Percentiles rank a stretch among this genome's conserved stretches.
Conservation (phyloP, 2,113 vertebrate genomes). For the Malurus elegans region DNA sequence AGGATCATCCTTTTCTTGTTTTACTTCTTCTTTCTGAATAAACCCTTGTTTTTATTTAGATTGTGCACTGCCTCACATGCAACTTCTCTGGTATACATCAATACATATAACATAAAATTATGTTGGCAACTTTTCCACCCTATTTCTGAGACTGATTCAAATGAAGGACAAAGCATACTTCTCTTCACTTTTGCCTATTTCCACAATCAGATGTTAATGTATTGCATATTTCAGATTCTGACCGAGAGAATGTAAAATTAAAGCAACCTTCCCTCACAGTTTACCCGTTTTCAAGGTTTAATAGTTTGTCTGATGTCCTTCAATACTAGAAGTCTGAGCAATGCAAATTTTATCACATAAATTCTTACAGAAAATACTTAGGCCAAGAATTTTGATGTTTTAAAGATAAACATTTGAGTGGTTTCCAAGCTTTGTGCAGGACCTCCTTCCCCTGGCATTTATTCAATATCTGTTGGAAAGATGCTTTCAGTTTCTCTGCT, state of each 20-base stretch:
- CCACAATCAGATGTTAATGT: background rate
- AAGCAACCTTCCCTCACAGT: background rate
- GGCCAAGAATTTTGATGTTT: background rate
- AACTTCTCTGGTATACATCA: background rate
- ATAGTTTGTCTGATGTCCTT: background rate
- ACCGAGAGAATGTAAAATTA: background rate
- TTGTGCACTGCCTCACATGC: background rate
- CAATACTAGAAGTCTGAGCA: background rate
- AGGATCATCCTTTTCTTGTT: background rate
- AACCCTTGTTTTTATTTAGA: background rate
- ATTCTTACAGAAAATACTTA: background rate
- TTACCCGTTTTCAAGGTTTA: background rate
- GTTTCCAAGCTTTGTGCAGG: background rate
- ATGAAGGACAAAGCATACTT: background rate
- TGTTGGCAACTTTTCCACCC: background rate
- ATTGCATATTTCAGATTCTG: background rate
- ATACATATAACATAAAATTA: background rate
- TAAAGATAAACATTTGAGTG: background rate
- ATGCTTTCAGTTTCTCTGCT: background rate
- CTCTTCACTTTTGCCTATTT: background rate
- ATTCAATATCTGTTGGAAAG: slow-evolving; percentile 14
- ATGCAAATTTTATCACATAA: background rate
- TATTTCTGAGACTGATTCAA: background rate
- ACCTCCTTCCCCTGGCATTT: background rate
- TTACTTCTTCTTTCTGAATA: background rate